Conservation (phyloP, 2,888 invertebrate species). For the Erpobdella octoculata region DNA sequence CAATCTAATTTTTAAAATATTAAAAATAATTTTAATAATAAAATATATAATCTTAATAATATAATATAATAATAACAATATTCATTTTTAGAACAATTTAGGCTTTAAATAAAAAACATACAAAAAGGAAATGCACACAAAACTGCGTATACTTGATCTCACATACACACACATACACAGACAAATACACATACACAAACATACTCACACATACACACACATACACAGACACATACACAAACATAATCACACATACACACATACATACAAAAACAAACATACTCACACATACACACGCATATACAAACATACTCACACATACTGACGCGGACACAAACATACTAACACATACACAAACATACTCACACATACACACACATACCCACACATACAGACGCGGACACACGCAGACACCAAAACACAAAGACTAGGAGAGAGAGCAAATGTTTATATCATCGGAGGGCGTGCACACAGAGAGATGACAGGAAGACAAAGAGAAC, state of each 20-base stretch:
- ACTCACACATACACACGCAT: not conserved
- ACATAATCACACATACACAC: too few species aligned
- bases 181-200: not conserved
- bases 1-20: too few species aligned
- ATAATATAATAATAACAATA: too few species aligned
- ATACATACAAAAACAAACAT: too few species aligned
- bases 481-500: constrained; percentile 21
- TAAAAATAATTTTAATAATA: too few species aligned
- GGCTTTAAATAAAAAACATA: too few species aligned
- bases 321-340: not conserved
- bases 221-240: too few species aligned
- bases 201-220: too few species aligned
- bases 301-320: not conserved
- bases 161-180: not conserved
- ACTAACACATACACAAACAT: not conserved
- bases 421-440: constrained; percentile 1
- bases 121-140: too few species aligned
- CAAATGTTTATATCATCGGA: constrained; percentile 12
- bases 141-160: too few species aligned
- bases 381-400: not conserved
- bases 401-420: not conserved
- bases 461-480: not conserved
- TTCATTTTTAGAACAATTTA: too few species aligned
- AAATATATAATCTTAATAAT: too few species aligned
- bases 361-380: not conserved